phyloP scores from a whole-genome alignment of 2,113 vertebrate genomes.

The Seriola rivoliana region DNA sequence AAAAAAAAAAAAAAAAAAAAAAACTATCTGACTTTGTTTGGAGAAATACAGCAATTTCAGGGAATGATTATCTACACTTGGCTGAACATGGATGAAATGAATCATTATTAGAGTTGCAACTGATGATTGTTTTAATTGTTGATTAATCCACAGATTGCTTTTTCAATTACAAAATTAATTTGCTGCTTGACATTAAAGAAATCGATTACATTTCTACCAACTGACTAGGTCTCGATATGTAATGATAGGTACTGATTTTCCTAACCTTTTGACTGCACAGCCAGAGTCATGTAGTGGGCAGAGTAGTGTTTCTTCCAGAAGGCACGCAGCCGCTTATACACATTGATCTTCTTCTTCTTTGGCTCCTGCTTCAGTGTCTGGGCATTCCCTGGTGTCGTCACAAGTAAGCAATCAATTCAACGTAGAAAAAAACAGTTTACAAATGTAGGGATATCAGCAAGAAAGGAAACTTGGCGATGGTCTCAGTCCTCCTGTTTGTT shows the following conservation, averaged over 20 bases:
- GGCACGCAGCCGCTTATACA: conserved; percentile 90
- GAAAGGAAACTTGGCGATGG: conserved; percentile 26
- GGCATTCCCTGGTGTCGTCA: conserved; percentile 89
- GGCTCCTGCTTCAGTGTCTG: conserved; percentile 95
- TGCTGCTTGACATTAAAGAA: conserved; percentile 25
- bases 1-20: conserved; percentile 6
- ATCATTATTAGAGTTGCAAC: conserved; percentile 49
- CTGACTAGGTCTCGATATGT: conserved; percentile 3
- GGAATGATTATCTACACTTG: conserved; percentile 50
- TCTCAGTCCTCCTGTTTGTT: conserved; percentile 58
- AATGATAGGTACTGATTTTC: conserved; percentile 17
- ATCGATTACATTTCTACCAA: conserved; percentile 32
- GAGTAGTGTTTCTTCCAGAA: conserved; percentile 97
- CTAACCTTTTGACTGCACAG: conserved; percentile 97
- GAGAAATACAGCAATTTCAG: conserved; percentile 49
- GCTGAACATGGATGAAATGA: conserved; percentile 51
- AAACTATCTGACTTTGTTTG: conserved; percentile 24
- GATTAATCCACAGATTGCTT: conserved; percentile 56
- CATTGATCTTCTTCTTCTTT: conserved; percentile 91
- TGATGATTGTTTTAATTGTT: conserved; percentile 57
- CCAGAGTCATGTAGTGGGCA: conserved; percentile 97
- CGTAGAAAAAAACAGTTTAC: conserved; percentile 20
- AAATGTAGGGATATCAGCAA: conserved; percentile 33
- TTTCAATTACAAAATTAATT: conserved; percentile 33
- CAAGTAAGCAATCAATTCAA: conserved; percentile 42